Percentiles rank a stretch among this genome's conserved stretches.
phyloP scores from a whole-genome alignment of 1,140 invertebrate species.

The Sarcophaga bullata region DNA sequence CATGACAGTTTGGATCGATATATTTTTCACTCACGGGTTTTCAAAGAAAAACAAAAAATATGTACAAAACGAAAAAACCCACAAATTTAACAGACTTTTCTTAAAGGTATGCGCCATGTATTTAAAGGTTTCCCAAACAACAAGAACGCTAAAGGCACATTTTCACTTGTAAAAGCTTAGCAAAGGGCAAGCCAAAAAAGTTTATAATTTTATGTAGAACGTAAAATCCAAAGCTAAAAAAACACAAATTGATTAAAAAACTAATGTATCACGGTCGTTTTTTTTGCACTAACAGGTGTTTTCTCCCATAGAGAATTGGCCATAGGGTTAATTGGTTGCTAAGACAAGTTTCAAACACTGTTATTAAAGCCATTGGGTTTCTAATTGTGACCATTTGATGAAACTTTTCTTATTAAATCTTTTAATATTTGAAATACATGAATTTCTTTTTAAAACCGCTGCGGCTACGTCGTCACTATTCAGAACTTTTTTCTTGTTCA shows the following conservation, averaged over 20 bases:
- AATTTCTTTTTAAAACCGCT: too few relatives aligned
- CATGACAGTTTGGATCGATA: constrained; percentile 48
- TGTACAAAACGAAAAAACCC: constrained; percentile 21
- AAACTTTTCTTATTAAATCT: too few relatives aligned
- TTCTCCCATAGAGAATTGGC: background rate
- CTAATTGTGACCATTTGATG: background rate
- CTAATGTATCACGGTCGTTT: background rate
- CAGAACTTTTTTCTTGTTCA: constrained; percentile 1
- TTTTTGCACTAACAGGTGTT: constrained; percentile 15
- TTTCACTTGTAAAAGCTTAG: too few relatives aligned
- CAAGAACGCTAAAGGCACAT: background rate
- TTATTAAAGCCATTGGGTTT: background rate
- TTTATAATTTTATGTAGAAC: background rate
- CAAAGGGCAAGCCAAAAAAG: background rate
- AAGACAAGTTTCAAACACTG: background rate
- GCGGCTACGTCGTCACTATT: constrained; percentile 22
- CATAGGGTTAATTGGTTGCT: background rate
- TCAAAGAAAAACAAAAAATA: background rate
- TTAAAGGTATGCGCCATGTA: constrained; percentile 38
- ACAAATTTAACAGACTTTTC: constrained; percentile 37
- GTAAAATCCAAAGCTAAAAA: background rate
- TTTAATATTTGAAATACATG: too few relatives aligned
- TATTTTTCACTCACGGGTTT: constrained; percentile 47
- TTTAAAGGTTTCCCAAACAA: constrained; percentile 13
- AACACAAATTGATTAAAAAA: background rate